A percentile compares a stretch with the other conserved stretches of the same genome.
Evolutionary conservation across 2,797 vertebrate species (phyloP).

Genomic region (Choloepus didactylus): DNA sequence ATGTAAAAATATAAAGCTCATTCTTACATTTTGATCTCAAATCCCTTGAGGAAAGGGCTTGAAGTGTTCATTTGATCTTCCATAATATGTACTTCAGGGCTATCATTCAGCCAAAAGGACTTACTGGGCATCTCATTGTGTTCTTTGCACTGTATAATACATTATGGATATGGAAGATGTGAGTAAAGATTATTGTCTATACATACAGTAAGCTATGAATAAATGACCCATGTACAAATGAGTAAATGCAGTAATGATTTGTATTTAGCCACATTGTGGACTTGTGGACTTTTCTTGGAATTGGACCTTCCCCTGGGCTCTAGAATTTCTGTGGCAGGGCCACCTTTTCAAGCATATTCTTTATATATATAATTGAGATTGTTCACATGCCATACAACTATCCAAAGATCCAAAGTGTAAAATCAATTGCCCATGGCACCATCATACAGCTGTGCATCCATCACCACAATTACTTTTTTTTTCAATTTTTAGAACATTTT

Average conservation of each 20-base stretch:
- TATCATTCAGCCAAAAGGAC: background rate
- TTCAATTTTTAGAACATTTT: no score
- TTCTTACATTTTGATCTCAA: background rate
- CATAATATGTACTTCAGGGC: background rate
- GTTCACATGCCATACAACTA: no score
- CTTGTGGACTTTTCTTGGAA: background rate
- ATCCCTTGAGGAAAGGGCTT: background rate
- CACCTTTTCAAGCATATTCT: background rate
- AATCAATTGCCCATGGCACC: no score
- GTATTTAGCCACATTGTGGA: background rate
- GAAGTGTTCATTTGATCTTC: background rate
- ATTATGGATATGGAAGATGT: background rate
- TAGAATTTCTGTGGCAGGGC: constrained; percentile 6
- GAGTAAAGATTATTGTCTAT: background rate
- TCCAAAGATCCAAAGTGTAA: no score
- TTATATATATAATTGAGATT: background rate
- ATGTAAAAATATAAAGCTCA: background rate
- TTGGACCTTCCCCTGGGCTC: background rate
- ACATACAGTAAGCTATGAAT: background rate
- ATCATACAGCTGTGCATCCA: no score
- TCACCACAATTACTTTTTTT: no score
- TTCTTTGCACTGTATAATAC: background rate
- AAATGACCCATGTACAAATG: background rate
- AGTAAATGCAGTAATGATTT: background rate
- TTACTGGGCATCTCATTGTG: background rate